Base-by-base conservation (phyloP, 2,888 invertebrate species). In the Alentia gelatinosa region DNA sequence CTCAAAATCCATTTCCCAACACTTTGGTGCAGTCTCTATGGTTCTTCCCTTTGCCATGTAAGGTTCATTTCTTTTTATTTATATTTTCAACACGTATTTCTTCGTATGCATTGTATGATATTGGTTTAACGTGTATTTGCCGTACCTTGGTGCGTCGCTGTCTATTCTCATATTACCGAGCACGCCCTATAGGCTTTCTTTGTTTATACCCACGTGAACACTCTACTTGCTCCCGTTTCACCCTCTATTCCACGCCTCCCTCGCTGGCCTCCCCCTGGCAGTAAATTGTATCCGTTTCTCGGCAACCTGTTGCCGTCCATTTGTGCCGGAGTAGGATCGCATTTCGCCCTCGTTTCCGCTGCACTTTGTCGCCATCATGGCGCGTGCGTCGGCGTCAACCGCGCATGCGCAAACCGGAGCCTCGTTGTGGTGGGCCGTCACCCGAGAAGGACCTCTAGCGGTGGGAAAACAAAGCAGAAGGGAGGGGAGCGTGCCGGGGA, bases 231-330 rank as follows among this genome's bases (percentile, higher is more conserved):
- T 19, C 47, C 47, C n/a, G n/a, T n/a, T n/a, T n/a, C n/a, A n/a
- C n/a, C n/a, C n/a, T n/a, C n/a, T n/a, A n/a, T n/a, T 68, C 68
- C 3, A 3, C 68, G 30, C 30, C 68, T 4, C 68, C 68, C 56
- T 12, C 19, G 23, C 56, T 1, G n/a, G 5, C 56, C 56, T 42
- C 15, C 56, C 56, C 19, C 19, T 12, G n/a, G 56, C 56, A 56
- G 56, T 56, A 56, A 56, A 56, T 3, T 68, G 83, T 83, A 83
- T 83, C 83, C 56, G 15, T 74, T n/a, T 26, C 30, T 1, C 75
- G 75, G 75, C 75, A 75, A 75, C 75, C 75, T 75, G 75, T 75
- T 75, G 75, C n/a, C 75, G 37, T 75, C 75, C 75, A 75, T 75
- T 37, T 30, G 35, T 37, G 75, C 37, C 75, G 75, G 56, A n/a